phyloP scores from a whole-genome alignment of 2,888 invertebrate species.

The Dione vanillae region DNA sequence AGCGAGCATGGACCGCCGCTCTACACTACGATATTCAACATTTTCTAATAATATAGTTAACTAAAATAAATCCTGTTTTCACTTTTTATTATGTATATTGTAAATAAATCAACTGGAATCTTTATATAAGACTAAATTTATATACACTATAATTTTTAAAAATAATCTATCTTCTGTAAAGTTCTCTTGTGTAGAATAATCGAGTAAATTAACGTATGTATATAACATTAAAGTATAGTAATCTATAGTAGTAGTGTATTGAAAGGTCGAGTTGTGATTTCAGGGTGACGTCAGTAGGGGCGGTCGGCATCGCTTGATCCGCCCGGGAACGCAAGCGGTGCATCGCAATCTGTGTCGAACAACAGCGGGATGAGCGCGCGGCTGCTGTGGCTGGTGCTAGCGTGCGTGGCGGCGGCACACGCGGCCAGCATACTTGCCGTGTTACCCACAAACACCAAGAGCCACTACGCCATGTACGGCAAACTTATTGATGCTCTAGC shows the following conservation, averaged over 20 bases:
- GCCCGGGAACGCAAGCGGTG: neutral
- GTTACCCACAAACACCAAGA: constrained; percentile 80
- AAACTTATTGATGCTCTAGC: constrained; percentile 76
- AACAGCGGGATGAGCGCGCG: constrained; percentile 74
- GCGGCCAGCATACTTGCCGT: constrained; percentile 76
- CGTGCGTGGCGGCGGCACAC: constrained; percentile 58
- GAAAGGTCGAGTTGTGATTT: constrained; percentile 25
- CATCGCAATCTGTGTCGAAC: constrained; percentile 61
- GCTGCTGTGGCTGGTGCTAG: constrained; percentile 61
- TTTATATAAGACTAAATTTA: no score
- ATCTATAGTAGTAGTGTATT: constrained; percentile 29
- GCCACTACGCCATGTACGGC: constrained; percentile 82
- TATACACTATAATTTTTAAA: neutral
- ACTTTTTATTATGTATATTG: no score
- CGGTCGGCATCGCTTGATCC: constrained; percentile 20
- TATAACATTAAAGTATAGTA: neutral
- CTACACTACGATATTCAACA: no score
- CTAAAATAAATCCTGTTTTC: no score
- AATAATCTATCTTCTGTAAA: neutral
- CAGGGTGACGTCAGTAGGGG: constrained; percentile 37
- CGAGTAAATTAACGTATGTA: neutral
- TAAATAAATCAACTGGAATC: no score
- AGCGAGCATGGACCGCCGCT: no score
- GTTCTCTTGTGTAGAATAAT: neutral
- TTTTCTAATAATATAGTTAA: no score